Evolutionary conservation across 2,888 invertebrate genomes (phyloP).

Genomic region (Opisthograptis luteolata): DNA sequence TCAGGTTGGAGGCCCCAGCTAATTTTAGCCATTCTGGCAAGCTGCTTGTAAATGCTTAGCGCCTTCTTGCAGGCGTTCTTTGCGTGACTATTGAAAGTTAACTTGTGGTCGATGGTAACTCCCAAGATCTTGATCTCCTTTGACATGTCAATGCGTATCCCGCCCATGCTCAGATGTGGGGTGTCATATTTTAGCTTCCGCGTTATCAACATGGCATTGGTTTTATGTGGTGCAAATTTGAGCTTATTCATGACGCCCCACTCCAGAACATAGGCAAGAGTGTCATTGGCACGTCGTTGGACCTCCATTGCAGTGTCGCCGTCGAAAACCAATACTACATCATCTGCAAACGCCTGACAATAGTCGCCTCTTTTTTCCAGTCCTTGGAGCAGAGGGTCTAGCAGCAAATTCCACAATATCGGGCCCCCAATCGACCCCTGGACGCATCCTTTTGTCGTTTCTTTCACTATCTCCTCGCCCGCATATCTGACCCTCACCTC

Average conservation of each 20-base stretch:
- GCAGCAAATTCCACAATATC: background rate
- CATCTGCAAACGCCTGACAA: too few relatives aligned
- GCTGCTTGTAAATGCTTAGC: background rate
- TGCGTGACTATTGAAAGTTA: background rate
- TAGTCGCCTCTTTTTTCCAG: too few relatives aligned
- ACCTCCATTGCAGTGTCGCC: too few relatives aligned
- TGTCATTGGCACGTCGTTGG: too few relatives aligned
- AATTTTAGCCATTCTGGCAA: background rate
- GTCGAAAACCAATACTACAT: too few relatives aligned
- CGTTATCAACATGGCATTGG: background rate
- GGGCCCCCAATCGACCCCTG: background rate
- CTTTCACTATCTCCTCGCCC: background rate
- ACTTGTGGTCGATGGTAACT: background rate
- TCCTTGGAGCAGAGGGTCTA: too few relatives aligned
- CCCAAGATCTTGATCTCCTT: slow-evolving; percentile 5
- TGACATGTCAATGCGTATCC: background rate
- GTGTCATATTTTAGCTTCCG: background rate
- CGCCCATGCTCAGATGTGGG: background rate
- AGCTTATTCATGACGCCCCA: background rate
- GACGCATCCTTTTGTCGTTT: background rate
- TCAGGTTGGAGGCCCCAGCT: too few relatives aligned
- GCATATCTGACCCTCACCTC: background rate
- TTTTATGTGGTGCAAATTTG: background rate
- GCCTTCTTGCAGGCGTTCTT: background rate
- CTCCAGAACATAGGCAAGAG: too few relatives aligned